Base-by-base conservation (phyloP, 2,797 vertebrate genomes). In the Margarornis squamiger region DNA sequence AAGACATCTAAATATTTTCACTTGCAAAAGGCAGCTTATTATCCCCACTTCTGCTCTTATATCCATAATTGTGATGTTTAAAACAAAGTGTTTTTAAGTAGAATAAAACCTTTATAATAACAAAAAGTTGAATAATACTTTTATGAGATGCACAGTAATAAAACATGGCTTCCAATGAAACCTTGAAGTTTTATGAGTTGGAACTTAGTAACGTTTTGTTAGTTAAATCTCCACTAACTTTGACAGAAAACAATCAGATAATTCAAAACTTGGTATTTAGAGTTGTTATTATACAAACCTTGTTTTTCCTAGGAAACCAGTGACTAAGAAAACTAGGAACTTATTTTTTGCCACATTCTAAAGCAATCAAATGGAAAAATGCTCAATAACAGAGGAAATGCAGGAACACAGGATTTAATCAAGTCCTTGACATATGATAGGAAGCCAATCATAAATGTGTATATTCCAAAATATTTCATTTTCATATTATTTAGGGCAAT, bases 331-430 rank as follows among this genome's bases (percentile, higher is more conserved):
- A 95, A 82, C 38, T 9, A 79, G 30, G 36, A 95, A 87, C 26
- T 67, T 74, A 57, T 79, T 92, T 97, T 48, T 65, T 85, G 0
- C 62, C 87, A 77, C 30, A 90, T 39, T 77, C 62, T 68, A 58
- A 72, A 87, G 86, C 65, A 93, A 91, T 85, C 80, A 77, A 95
- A 94, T 29, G 29, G 1, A 38, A 79, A 96, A 86, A 63, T 27
- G 61, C 65, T 90, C 81, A 94, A 54, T 95, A 86, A 90, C 43
- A 29, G 43, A 93, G 72, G 62, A 96, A 96, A 90, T 92, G 46
- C 12, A 3, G 38, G 65, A 96, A 93, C 20, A 77, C 21, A 72
- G 49, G 46, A 83, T 83, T 95, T 93, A 95, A 92, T 88, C 73
- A 91, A 91, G 58, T 75, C 68, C 89, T 83, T 95, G 66, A 86